Conservation (phyloP, 2,888 invertebrate species). For the Sarcophaga carnaria region DNA sequence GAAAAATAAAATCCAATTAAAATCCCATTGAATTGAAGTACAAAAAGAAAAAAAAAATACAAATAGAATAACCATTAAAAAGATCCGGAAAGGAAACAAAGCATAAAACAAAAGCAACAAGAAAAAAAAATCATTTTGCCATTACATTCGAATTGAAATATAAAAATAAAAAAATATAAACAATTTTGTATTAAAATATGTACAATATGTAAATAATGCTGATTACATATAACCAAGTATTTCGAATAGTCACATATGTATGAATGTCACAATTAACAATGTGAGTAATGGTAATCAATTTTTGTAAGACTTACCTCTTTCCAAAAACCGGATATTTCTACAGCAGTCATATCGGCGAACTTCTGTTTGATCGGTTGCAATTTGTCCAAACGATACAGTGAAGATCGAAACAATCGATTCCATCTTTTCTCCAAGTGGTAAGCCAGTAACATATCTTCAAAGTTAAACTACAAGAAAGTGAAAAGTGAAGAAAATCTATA, state of each 20-base stretch:
- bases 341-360: constrained; percentile 90
- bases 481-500: not conserved
- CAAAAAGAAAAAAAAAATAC: constrained; percentile 9
- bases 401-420: constrained; percentile 87
- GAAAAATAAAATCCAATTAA: constrained; percentile 80
- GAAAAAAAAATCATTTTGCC: not conserved
- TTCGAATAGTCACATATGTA: no score
- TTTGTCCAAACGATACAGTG: constrained; percentile 87
- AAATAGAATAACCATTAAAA: no score
- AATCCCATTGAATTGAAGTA: constrained; percentile 77
- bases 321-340: constrained; percentile 84
- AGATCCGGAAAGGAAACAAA: constrained; percentile 77
- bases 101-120: constrained; percentile 57
- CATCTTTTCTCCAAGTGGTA: constrained; percentile 86
- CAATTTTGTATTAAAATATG: not conserved
- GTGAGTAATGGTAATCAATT: not conserved
- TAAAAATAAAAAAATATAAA: not conserved
- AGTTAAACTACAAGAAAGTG: constrained; percentile 77
- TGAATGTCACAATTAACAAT: no score
- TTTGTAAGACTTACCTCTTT: constrained; percentile 77
- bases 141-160: not conserved
- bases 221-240: no score
- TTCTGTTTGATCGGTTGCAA: constrained; percentile 92
- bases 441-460: constrained; percentile 81
- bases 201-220: no score